Percentiles rank a stretch among this genome's conserved stretches.
Evolutionary conservation across 2,797 vertebrate species (phyloP).

Genomic region (Clarias laeviceps): DNA sequence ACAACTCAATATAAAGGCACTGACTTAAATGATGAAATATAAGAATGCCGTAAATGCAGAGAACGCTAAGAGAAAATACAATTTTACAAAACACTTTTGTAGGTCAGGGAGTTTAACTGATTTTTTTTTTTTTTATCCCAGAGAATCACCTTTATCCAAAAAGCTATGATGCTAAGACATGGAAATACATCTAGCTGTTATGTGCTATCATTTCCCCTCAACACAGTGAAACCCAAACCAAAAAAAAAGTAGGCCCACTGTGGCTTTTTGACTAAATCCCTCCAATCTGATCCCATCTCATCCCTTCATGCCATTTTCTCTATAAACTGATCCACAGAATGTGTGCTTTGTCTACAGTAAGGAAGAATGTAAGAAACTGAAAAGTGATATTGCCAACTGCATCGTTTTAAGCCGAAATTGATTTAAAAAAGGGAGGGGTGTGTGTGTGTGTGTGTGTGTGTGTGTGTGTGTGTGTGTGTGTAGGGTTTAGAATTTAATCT

Average conservation of each 20-base stretch:
- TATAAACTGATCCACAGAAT: conserved; percentile 40
- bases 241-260: conserved; percentile 8
- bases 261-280: conserved; percentile 33
- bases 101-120: no score
- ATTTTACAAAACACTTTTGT: not conserved
- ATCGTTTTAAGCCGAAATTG: conserved; percentile 34
- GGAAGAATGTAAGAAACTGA: conserved; percentile 3
- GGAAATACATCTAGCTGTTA: conserved; percentile 38
- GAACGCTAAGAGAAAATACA: not conserved
- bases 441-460: no score
- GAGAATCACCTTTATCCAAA: not conserved
- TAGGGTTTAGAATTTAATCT: not conserved
- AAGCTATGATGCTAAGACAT: not conserved
- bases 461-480: no score
- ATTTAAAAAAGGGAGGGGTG: not conserved
- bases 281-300: conserved; percentile 52
- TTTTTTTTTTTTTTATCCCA: not conserved
- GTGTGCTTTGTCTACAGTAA: conserved; percentile 45
- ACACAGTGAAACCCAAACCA: conserved; percentile 39
- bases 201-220: conserved; percentile 38
- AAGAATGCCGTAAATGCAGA: not conserved
- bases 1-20: not conserved
- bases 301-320: conserved; percentile 25
- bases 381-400: conserved; percentile 16
- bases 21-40: not conserved